Evolutionary conservation across 30 jellyfish, hydroid and myxozoan species (phyloP), one percentile per base, ranked within the genome.

Genomic region (Pseudorhiza aurosa): DNA sequence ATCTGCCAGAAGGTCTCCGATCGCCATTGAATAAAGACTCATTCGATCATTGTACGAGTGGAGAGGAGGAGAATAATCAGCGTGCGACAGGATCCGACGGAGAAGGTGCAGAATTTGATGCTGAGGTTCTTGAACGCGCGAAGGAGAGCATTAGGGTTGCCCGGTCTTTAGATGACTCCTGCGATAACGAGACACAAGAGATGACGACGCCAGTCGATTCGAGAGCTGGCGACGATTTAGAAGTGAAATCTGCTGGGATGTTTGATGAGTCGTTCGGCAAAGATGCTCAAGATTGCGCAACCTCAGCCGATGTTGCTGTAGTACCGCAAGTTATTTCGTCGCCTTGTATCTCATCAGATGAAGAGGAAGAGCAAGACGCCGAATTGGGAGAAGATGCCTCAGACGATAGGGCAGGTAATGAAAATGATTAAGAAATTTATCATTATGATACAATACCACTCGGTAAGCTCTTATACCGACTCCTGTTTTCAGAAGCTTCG

Each of bases 111-210:
- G 79, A 10, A 18, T 80, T 64, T 36, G 69, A 80, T 28, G 39
- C 32, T 30, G 84, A 49, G 10, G 76, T 65, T 18, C 15, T 80
- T 29, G 65, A 49, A 62, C 91, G 37, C 29, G 83, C 91, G 22
- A 55, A 80, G 40, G 91, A 80, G 69, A 80, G 82, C 33, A 43
- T 77, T 1, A 32, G 89, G 24, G 70, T 77, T 40, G 89, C 89
- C 15, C 45, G 68, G 32, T 49, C 80, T 6, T 72, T 65, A 43
- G 91, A 65, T 56, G 91, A 80, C 27, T 80, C 91, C 8, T 47
- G 36, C 37, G 75, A 50, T 24, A 77, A 45, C 11, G 84, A 64
- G 19, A 50, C 49, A 45, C 27, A 51, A 0, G 72, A 1, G 10
- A 27, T 25, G 31, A 42, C 14, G 65, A 42, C 10, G 32, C 57